phyloP scores from a whole-genome alignment of 1,140 invertebrate species.

The Patella vulgata region DNA sequence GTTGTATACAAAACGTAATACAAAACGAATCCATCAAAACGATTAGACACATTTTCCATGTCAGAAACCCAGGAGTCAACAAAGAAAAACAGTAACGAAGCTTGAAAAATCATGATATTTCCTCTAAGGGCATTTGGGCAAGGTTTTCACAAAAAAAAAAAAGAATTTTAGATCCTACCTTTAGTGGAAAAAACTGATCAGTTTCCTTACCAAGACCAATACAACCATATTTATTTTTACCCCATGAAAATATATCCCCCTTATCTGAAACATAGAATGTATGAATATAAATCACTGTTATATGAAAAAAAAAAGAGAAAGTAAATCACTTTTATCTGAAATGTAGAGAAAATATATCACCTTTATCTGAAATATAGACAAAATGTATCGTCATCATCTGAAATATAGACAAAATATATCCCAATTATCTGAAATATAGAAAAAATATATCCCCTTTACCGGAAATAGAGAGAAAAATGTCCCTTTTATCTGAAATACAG shows the following conservation, averaged over 20 bases:
- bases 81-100: background rate
- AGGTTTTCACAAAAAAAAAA: no score
- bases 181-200: constrained; percentile 89
- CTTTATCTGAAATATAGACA: background rate
- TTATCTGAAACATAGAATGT: constrained; percentile 37
- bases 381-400: background rate
- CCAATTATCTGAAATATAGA: background rate
- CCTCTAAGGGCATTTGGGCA: no score
- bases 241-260: constrained; percentile 91
- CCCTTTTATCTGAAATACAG: no score
- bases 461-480: no score
- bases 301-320: background rate
- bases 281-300: background rate
- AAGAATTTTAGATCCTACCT: no score
- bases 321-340: background rate
- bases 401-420: background rate
- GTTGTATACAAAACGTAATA: no score
- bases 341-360: background rate
- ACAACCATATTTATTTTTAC: constrained; percentile 83
- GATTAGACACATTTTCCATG: no score
- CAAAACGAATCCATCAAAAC: no score
- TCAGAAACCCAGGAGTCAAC: no score
- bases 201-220: constrained; percentile 82
- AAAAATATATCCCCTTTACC: no score
- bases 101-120: background rate